A percentile compares a stretch with the other conserved stretches of the same genome.
phyloP scores from a whole-genome alignment of 2,797 vertebrate species.

The Sebastes matsubarae region DNA sequence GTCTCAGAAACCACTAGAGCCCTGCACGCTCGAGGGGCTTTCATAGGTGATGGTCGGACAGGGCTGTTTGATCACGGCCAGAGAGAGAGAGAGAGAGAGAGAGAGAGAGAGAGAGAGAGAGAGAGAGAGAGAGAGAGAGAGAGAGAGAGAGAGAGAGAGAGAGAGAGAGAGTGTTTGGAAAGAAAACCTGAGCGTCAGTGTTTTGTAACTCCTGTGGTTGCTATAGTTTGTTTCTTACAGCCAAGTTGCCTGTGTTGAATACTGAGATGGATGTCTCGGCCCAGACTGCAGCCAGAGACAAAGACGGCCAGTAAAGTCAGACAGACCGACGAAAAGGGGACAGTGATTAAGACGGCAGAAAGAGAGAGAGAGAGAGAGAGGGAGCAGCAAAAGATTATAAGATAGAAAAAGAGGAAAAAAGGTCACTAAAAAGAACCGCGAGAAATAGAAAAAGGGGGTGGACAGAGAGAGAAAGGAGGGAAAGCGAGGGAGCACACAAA shows the following conservation, averaged over 20 bases:
- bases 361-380: neutral
- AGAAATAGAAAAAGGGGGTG: constrained; percentile 29
- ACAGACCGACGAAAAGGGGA: constrained; percentile 12
- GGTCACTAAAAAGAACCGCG: constrained; percentile 18
- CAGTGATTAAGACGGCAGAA: constrained; percentile 14
- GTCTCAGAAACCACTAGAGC: constrained; percentile 58
- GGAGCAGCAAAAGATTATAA: constrained; percentile 27
- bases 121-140: too few relatives aligned
- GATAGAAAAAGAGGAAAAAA: constrained; percentile 18
- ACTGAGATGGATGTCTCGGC: constrained; percentile 53
- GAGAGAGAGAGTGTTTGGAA: constrained; percentile 22
- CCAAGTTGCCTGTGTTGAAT: constrained; percentile 58
- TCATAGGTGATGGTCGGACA: constrained; percentile 48
- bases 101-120: neutral
- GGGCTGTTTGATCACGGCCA: constrained; percentile 32
- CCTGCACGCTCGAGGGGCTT: constrained; percentile 31
- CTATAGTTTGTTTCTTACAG: constrained; percentile 60
- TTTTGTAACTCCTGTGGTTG: constrained; percentile 52
- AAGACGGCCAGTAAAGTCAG: constrained; percentile 50
- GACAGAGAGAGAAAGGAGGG: constrained; percentile 48
- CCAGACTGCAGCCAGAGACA: constrained; percentile 46
- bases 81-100: neutral
- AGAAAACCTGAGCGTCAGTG: constrained; percentile 34
- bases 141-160: too few relatives aligned
- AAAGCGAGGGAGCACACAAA: constrained; percentile 66